Base-by-base conservation (phyloP, 2,797 vertebrate species). In the Toxotes lorentzi region DNA sequence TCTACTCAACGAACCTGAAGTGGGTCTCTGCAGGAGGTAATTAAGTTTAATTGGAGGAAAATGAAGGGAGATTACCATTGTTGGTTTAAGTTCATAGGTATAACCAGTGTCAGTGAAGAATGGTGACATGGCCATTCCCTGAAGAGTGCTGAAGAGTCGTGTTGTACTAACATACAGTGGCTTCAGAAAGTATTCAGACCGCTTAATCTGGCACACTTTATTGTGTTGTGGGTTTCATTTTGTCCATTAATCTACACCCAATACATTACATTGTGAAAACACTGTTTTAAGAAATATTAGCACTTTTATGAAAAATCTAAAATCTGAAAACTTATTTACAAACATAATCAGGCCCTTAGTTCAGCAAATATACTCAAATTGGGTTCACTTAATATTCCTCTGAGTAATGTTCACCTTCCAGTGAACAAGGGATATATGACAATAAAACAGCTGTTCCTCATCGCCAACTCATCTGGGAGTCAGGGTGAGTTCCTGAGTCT, bases 401-500 rank as follows among this genome's bases (percentile, higher is more conserved):
- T n/a, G n/a, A n/a, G n/a, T n/a, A n/a, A n/a, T n/a, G n/a, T n/a
- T n/a, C n/a, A n/a, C n/a, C n/a, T n/a, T n/a, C n/a, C n/a, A n/a
- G n/a, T n/a, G n/a, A n/a, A 67, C 13, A 67, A 38, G 35, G 9
- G 47, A 35, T 60, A 54, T 77, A n/a, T n/a, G n/a, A n/a, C 9
- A 8, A 62, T 23, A 34, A 75, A 82, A 82, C 89, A 93, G 88
- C 78, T 88, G 87, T 75, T 92, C 62, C 27, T 67, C 70, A 76
- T 88, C 88, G 77, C 56, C 19, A 32, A 70, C 66, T 34, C 81
- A 65, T 82, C 67, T 72, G 70, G 27, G 70, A 17, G 56, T 76
- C 23, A 61, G 53, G 8, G 45, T 43, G 43, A n/a, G 54, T 30
- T 48, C 34, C 34, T 56, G 23, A 30, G 2, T 45, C 4, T 35